Percentiles rank a stretch among this genome's conserved stretches.
Evolutionary conservation across 2,113 vertebrate genomes (phyloP).

Genomic region (Danio rerio): DNA sequence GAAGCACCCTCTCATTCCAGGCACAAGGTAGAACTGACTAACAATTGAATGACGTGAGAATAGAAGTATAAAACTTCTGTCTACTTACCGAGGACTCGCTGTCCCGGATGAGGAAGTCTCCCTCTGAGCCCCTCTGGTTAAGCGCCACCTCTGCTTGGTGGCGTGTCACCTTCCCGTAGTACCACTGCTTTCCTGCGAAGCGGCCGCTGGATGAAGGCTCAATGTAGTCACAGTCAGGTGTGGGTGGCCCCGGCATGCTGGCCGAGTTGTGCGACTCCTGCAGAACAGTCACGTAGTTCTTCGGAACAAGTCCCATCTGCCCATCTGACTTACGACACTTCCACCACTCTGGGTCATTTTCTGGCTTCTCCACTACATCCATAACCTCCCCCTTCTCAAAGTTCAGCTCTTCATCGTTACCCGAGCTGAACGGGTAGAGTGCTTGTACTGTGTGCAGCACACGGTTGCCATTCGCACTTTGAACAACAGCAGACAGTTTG

Average conservation of each 20-base stretch:
- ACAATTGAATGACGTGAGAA: not conserved
- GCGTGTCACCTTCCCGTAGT: constrained; percentile 90
- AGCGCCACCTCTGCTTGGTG: constrained; percentile 91
- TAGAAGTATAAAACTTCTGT: not conserved
- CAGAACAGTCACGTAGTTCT: constrained; percentile 90
- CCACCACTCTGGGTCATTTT: constrained; percentile 94
- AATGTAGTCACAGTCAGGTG: constrained; percentile 90
- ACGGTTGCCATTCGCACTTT: constrained; percentile 79
- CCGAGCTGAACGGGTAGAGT: constrained; percentile 89
- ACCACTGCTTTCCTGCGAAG: constrained; percentile 90
- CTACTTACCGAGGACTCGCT: constrained; percentile 92
- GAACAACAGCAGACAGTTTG: constrained; percentile 85
- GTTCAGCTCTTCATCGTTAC: constrained; percentile 90
- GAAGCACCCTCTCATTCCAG: not conserved
- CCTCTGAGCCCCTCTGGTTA: constrained; percentile 86
- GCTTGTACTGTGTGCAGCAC: constrained; percentile 88
- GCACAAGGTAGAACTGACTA: not conserved
- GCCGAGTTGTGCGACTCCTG: constrained; percentile 78
- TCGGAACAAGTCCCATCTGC: constrained; percentile 87
- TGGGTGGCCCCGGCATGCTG: constrained; percentile 80
- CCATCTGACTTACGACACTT: constrained; percentile 90
- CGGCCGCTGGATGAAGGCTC: constrained; percentile 83
- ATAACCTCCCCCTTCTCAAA: constrained; percentile 91
- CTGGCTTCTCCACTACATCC: constrained; percentile 91
- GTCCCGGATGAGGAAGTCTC: constrained; percentile 91